Evolutionary conservation across 2,113 vertebrate genomes (phyloP).

Genomic region (Rhinolophus sinicus): DNA sequence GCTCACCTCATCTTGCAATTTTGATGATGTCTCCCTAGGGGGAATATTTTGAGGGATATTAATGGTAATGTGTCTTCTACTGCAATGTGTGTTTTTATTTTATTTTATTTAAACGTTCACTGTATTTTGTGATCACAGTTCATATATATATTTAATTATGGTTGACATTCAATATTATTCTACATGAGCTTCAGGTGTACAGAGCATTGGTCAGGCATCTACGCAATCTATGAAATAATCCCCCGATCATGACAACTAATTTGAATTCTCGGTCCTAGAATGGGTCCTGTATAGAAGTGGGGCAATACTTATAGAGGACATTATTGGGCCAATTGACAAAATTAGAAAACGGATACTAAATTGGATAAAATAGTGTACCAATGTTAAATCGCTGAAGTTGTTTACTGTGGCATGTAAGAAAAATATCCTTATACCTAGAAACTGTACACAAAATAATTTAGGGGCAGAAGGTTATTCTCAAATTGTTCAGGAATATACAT

Average conservation of each 20-base stretch:
- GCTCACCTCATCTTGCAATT: too few species aligned
- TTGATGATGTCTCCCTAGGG: too few species aligned
- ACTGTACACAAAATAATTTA: slow-evolving; percentile 2
- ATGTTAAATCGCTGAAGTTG: not conserved
- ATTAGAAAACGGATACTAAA: not conserved
- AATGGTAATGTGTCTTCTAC: too few species aligned
- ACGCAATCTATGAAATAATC: too few species aligned
- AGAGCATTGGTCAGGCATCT: too few species aligned
- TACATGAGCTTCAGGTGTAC: too few species aligned
- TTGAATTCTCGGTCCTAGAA: not conserved
- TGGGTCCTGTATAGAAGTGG: not conserved
- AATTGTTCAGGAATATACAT: not conserved
- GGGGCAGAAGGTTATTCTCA: not conserved
- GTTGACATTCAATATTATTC: too few species aligned
- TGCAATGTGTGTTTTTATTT: too few species aligned
- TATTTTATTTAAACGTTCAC: too few species aligned
- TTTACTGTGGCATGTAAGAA: not conserved
- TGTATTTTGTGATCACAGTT: too few species aligned
- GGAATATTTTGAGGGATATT: too few species aligned
- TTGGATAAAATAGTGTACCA: not conserved
- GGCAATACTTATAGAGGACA: not conserved
- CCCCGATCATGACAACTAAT: not conserved
- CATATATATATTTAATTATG: too few species aligned
- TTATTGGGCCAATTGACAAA: not conserved
- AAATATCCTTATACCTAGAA: not conserved